Conservation (phyloP, 1,140 invertebrate species). For the Drosophila aff. region DNA sequence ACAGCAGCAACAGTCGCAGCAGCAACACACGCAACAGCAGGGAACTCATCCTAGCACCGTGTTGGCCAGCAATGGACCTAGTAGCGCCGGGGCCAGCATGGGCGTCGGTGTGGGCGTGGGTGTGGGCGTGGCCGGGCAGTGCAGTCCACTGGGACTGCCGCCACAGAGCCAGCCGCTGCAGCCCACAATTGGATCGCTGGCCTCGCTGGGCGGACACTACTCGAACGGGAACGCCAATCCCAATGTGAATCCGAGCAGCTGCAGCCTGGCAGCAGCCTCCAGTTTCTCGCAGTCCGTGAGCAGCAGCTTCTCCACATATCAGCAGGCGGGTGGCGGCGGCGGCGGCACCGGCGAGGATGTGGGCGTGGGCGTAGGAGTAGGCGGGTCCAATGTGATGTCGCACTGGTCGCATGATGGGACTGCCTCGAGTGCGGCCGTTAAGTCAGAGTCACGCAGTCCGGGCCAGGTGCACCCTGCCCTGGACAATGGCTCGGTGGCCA, state of each 20-base stretch:
- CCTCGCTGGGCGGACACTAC: conserved; percentile 69
- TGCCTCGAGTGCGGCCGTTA: conserved; percentile 61
- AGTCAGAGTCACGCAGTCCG: conserved; percentile 83
- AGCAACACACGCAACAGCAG: conserved; percentile 56
- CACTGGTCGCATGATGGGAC: conserved; percentile 59
- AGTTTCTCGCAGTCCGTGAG: conserved; percentile 70
- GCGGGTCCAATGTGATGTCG: conserved; percentile 39
- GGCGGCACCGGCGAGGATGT: conserved; percentile 48
- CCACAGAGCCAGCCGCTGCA: conserved; percentile 80
- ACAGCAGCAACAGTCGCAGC: conserved; percentile 56
- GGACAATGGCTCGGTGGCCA: conserved; percentile 47
- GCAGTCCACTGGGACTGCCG: conserved; percentile 73
- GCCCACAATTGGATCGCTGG: conserved; percentile 71
- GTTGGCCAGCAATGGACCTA: conserved; percentile 80
- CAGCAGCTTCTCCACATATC: conserved; percentile 84
- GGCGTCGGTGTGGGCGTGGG: conserved; percentile 66
- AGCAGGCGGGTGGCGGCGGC: conserved; percentile 54
- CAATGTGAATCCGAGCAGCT: conserved; percentile 60
- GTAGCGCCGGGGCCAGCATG: conserved; percentile 71
- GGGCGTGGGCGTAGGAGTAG: conserved; percentile 35
- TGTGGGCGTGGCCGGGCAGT: conserved; percentile 64
- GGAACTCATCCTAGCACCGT: conserved; percentile 66
- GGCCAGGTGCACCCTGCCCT: conserved; percentile 44
- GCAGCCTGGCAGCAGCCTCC: conserved; percentile 61
- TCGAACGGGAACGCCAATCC: conserved; percentile 32